Base-by-base conservation (phyloP, 2,797 vertebrate species). In the Benthosema pterotum region DNA sequence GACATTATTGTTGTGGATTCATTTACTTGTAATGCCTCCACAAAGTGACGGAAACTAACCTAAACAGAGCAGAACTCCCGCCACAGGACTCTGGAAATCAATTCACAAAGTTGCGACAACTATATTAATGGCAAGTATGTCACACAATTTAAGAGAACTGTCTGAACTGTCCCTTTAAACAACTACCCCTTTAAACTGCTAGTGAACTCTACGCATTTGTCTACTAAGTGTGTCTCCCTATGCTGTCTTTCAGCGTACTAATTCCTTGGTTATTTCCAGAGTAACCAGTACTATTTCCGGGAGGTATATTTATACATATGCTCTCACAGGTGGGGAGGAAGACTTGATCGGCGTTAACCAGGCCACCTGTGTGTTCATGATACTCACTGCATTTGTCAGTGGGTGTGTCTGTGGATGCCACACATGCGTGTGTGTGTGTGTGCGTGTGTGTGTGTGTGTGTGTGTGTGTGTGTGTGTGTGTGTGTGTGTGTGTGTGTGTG, bases 191-290 rank as follows among this genome's bases (percentile, higher is more conserved):
- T n/a, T n/a, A n/a, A 8, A 38, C 32, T 38, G 32, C 32, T 38
- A 38, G 8, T 38, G 32, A 38, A 38, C 32, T 38, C 32, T 2
- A 32, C 3, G 32, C 8, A 32, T 32, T 38, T 9, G 32, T 38
- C 32, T 38, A 8, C 22, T 25, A 25, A n/a, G 22, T 25, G 22
- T 25, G 22, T 25, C 51, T 28, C 51, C 6, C 5, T 13, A 12
- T 3, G 11, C 59, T 43, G 63, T 75, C 74, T 71, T 77, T 50
- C 67, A 77, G 56, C 2, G 60, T 66, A 49, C 45, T 80, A 69
- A 83, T 82, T 83, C 80, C 72, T 52, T 1, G 7, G 77, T 81
- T 90, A 88, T 87, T 90, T 88, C 69, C 74, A 80, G 85, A 48
- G 62, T 9, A 42, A 17, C 48, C 71, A 38, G 32, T 38, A 11